Evolutionary conservation across 2,113 vertebrate genomes (phyloP).

Genomic region (Chaetorhynchus papuensis): DNA sequence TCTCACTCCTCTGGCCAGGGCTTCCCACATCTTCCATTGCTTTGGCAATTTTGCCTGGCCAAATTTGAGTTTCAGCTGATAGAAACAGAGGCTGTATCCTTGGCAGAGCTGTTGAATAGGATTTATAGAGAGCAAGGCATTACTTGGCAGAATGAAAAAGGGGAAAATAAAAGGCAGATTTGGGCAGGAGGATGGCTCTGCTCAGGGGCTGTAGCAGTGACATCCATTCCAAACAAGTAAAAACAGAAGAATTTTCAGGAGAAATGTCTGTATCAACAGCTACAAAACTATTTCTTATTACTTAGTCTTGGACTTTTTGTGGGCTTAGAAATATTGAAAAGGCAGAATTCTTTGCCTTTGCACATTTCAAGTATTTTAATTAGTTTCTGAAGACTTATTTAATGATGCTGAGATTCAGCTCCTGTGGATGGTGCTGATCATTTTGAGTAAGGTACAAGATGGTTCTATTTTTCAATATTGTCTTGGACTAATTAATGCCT

Average conservation of each 20-base stretch:
- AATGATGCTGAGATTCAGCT: background rate
- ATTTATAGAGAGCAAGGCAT: background rate
- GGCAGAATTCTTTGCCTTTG: background rate
- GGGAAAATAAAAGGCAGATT: background rate
- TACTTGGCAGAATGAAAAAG: background rate
- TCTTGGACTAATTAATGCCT: background rate
- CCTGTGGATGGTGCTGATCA: background rate
- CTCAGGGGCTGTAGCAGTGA: background rate
- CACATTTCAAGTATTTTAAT: background rate
- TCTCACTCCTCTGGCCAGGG: background rate
- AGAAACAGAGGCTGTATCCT: background rate
- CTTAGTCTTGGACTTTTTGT: background rate
- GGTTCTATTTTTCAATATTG: background rate
- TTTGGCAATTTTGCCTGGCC: background rate
- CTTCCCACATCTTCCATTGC: background rate
- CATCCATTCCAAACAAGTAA: background rate
- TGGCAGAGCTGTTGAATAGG: background rate
- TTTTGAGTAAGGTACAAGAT: background rate
- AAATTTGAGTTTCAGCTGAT: background rate
- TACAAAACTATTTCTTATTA: background rate
- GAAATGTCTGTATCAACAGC: background rate
- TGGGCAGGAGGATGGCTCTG: background rate
- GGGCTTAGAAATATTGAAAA: background rate
- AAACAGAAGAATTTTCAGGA: background rate
- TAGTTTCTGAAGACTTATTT: background rate